Evolutionary conservation across 2,888 invertebrate genomes (phyloP), one percentile per base, ranked within the genome.

Genomic region (Thumatha senex): DNA sequence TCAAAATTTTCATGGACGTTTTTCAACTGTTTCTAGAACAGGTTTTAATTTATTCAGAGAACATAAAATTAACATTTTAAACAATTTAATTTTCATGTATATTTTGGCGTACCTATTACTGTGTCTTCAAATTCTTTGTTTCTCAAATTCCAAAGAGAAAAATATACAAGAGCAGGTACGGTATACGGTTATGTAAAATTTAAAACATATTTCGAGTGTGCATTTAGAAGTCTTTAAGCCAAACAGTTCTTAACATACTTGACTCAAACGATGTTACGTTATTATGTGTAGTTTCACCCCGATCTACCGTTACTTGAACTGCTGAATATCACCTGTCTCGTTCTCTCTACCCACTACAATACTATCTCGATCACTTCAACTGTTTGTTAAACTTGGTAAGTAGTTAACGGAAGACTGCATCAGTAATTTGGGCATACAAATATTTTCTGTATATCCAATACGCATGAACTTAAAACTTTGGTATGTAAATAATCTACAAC

Each of bases 201-300:
- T 43, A 36, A 56, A 59, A 40, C 39, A 52, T 44, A 54, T 65
- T 46, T 48, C 33, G 31, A 41, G 41, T 46, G 44, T 51, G 47
- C 51, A 55, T 56, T 30, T 63, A 54, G 58, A 50, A 41, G 45
- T 47, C 50, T 55, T 58, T 49, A 63, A 70, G 55, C 54, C 60
- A 61, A 63, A 64, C 59, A 67, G 67, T 73, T 70, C 56, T 70
- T 65, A 60, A 58, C 64, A 61, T 65, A 70, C 70, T 72, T 72
- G 68, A 65, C 59, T 68, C 63, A 52, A 67, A 65, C 68, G 46
- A 66, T 67, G 73, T 81, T 76, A 76, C 76, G 74, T 76, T 77
- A 70, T 67, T 71, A 78, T 72, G 72, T 76, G 82, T 87, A 88
- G 86, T 88, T 89, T 89, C 88, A 89, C 86, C 85, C 79, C 80